These are phyloP conservation scores for Cotesia glomerata DNA, from an alignment of 1,140 invertebrate species.

Conservation along the genomic window DNA sequence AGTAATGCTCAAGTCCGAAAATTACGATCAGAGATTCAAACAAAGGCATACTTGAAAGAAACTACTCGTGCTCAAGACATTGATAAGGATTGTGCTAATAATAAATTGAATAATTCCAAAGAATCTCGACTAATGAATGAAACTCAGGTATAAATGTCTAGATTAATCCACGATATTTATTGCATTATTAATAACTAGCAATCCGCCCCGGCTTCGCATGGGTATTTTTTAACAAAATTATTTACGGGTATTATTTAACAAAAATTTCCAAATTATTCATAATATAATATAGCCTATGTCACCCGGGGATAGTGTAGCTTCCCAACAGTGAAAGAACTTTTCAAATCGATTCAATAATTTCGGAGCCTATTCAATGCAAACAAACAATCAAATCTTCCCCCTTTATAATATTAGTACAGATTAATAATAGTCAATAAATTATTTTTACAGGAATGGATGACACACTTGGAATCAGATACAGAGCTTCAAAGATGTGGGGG, in stretches of 20 bases:
- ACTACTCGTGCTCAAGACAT: constrained; percentile 42
- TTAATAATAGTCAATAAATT: constrained; percentile 1
- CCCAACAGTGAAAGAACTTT: too few relatives aligned
- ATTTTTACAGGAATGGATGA: constrained; percentile 65
- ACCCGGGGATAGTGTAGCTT: too few relatives aligned
- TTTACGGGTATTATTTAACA: too few relatives aligned
- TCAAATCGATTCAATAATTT: too few relatives aligned
- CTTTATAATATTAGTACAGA: too few relatives aligned
- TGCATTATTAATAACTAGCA: neutral
- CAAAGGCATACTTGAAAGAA: constrained; percentile 66
- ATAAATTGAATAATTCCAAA: constrained; percentile 17
- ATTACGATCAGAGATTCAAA: constrained; percentile 66
- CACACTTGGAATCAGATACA: constrained; percentile 66
- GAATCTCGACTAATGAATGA: constrained; percentile 14
- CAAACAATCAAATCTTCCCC: too few relatives aligned
- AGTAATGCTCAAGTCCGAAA: constrained; percentile 68
- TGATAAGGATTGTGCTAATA: constrained; percentile 26
- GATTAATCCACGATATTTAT: neutral
- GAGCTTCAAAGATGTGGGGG: constrained; percentile 69
- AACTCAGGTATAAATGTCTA: constrained; percentile 11
- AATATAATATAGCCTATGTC: too few relatives aligned
- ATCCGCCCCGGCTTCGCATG: too few relatives aligned
- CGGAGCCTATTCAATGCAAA: too few relatives aligned
- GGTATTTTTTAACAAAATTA: too few relatives aligned
- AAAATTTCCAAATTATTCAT: too few relatives aligned